A percentile compares a stretch with the other conserved stretches of the same genome.
Evolutionary conservation across 1,140 invertebrate species (phyloP).

Genomic region (Psix sp.): DNA sequence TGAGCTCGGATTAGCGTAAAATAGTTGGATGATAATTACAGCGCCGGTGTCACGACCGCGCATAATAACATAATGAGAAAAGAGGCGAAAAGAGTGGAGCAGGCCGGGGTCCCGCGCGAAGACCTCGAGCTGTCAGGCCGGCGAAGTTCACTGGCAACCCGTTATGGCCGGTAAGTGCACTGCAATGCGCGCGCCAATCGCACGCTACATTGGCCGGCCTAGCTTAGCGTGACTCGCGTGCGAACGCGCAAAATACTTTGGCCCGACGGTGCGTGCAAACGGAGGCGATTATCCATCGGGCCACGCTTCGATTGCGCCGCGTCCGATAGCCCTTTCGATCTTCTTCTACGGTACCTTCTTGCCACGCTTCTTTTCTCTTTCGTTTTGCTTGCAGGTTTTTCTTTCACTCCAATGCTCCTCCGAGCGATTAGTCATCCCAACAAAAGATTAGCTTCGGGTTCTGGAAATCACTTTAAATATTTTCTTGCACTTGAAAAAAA

Average conservation of each 20-base stretch:
- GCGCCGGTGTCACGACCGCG: too few species aligned
- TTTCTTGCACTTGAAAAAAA: too few species aligned
- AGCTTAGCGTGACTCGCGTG: conserved; percentile 64
- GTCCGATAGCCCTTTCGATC: conserved; percentile 16
- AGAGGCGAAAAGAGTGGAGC: too few species aligned
- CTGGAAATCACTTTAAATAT: too few species aligned
- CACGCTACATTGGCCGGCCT: conserved; percentile 57
- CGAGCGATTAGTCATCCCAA: too few species aligned
- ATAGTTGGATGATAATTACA: too few species aligned
- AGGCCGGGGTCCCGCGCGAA: too few species aligned
- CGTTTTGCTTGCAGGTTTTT: too few species aligned
- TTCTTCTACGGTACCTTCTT: conserved; percentile 13
- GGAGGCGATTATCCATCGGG: conserved; percentile 47
- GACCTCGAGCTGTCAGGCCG: conserved; percentile 23
- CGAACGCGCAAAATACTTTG: conserved; percentile 57
- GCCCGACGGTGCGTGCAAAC: conserved; percentile 51
- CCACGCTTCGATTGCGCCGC: conserved; percentile 46
- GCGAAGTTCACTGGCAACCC: conserved; percentile 35
- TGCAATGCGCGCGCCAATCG: conserved; percentile 61
- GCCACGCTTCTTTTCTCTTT: conserved; percentile 10
- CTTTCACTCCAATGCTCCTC: conserved; percentile 1
- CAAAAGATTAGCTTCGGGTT: too few species aligned
- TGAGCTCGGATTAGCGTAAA: too few species aligned
- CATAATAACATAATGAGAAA: too few species aligned
- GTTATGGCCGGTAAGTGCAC: conserved; percentile 52